phyloP scores from a whole-genome alignment of 1,140 invertebrate species.

The Gerris buenoi region DNA sequence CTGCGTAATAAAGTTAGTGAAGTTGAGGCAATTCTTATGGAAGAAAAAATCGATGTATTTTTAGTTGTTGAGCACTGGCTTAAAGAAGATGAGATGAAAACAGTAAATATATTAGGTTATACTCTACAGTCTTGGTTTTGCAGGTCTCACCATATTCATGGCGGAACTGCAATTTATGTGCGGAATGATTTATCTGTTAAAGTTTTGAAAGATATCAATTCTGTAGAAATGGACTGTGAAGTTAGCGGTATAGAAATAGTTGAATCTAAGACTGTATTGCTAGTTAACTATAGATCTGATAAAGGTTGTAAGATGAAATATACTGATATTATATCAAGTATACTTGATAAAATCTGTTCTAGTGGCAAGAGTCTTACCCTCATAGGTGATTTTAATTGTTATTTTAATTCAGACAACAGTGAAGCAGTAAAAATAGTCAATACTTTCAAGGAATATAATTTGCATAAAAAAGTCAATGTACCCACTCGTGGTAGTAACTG shows the following conservation, averaged over 20 bases:
- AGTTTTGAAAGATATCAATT: background rate
- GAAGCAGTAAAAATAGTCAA: too few relatives aligned
- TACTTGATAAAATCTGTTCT: background rate
- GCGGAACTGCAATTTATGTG: background rate
- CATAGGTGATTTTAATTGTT: background rate
- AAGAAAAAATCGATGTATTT: background rate
- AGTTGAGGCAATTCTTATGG: background rate
- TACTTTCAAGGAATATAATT: too few relatives aligned
- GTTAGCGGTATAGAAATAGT: background rate
- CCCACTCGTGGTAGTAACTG: too few relatives aligned
- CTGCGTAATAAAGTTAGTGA: background rate
- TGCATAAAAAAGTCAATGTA: too few relatives aligned
- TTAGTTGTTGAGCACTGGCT: background rate
- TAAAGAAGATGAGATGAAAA: background rate
- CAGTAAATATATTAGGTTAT: background rate
- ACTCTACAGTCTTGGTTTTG: background rate
- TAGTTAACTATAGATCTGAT: background rate
- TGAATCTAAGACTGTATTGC: background rate
- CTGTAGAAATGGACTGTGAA: background rate
- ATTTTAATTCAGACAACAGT: too few relatives aligned
- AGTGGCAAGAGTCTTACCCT: background rate
- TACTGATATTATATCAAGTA: background rate
- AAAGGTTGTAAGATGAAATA: background rate
- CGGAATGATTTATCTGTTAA: background rate
- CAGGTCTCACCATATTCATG: background rate